A percentile compares a stretch with the other conserved stretches of the same genome.
phyloP scores from a whole-genome alignment of 2,113 vertebrate genomes.

The Charina bottae region DNA sequence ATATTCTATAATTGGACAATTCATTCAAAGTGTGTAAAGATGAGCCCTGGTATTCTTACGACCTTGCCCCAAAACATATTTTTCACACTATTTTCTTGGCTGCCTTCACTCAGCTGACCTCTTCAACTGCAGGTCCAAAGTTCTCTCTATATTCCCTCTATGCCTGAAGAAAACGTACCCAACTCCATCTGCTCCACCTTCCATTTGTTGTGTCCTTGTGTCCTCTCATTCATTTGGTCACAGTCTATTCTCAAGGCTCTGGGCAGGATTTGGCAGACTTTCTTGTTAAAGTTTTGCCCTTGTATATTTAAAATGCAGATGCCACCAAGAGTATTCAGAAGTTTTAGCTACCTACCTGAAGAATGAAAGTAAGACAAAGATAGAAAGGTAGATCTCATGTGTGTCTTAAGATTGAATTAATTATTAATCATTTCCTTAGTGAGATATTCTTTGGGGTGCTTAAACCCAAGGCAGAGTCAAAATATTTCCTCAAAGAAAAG shows the following conservation, averaged over 20 bases:
- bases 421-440: neutral
- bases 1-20: neutral
- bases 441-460: neutral
- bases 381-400: neutral
- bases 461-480: neutral
- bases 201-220: neutral
- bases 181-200: neutral
- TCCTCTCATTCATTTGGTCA: neutral
- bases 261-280: neutral
- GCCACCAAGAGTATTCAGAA: neutral
- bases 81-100: neutral
- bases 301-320: neutral
- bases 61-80: neutral
- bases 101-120: neutral
- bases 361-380: neutral
- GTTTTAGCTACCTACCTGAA: neutral
- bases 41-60: neutral
- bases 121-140: neutral
- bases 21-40: neutral
- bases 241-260: neutral
- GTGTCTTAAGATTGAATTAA: neutral
- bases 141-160: neutral
- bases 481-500: neutral
- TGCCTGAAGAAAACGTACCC: neutral
- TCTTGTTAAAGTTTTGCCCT: neutral